Evolutionary conservation across 2,113 vertebrate genomes (phyloP).

Genomic region (Coturnix japonica): DNA sequence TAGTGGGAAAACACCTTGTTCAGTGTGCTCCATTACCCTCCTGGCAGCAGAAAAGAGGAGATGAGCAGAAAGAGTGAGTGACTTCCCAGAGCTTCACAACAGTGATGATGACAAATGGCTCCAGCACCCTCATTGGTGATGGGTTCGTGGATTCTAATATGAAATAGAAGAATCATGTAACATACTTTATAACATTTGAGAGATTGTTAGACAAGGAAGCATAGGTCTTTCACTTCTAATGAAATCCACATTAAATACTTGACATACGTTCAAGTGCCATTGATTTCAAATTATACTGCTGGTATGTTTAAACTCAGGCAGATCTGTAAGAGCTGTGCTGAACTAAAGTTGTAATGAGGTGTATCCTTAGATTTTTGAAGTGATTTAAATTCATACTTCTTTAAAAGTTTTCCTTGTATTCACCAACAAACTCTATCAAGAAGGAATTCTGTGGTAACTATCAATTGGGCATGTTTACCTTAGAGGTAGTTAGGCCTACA

Average conservation of each 20-base stretch:
- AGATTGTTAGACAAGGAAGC: slow-evolving; percentile 8
- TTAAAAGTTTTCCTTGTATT: neutral
- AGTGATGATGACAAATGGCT: neutral
- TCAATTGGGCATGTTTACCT: neutral
- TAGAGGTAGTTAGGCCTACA: neutral
- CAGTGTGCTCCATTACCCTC: neutral
- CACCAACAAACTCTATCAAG: neutral
- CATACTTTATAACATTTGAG: neutral
- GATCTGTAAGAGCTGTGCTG: neutral
- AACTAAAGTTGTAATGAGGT: neutral
- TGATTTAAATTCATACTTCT: neutral
- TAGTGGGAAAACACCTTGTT: neutral
- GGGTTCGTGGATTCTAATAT: neutral
- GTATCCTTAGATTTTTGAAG: neutral
- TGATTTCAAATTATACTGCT: slow-evolving; percentile 1
- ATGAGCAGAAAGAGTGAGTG: neutral
- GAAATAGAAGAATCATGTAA: neutral
- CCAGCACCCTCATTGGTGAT: neutral
- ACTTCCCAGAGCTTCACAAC: neutral
- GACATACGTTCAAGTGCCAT: neutral
- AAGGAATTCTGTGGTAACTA: neutral
- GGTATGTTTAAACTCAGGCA: neutral
- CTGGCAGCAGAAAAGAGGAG: neutral
- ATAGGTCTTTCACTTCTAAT: slow-evolving; percentile 17
- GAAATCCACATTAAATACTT: slow-evolving; percentile 5